A percentile compares a stretch with the other conserved stretches of the same genome.
These are phyloP conservation scores for Conchocele bisecta DNA, from an alignment of 2,888 invertebrate species.

Conservation along the genomic window DNA sequence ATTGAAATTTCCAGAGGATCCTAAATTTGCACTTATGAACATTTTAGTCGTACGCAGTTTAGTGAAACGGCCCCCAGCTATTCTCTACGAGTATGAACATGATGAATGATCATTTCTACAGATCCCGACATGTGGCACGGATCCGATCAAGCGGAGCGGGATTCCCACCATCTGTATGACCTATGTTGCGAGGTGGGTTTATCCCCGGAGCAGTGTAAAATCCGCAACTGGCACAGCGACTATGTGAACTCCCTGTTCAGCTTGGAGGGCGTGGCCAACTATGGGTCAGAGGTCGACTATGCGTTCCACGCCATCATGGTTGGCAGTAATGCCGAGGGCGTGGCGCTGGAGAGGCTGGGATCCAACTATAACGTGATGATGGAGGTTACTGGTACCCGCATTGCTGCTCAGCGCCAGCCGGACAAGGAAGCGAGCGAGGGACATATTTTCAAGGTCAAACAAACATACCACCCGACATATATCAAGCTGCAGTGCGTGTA, in stretches of 20 bases:
- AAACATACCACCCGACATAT: constrained; percentile 52
- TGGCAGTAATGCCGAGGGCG: constrained; percentile 50
- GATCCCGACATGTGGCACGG: constrained; percentile 45
- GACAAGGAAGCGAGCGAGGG: constrained; percentile 18
- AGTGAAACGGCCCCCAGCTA: too few species aligned
- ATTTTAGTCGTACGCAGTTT: too few species aligned
- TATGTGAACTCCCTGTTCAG: constrained; percentile 53
- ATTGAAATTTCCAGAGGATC: too few species aligned
- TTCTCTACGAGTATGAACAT: too few species aligned
- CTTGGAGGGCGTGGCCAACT: constrained; percentile 54
- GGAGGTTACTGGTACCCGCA: constrained; percentile 52
- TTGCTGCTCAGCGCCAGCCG: constrained; percentile 48
- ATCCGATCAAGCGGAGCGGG: constrained; percentile 44
- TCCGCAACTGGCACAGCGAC: constrained; percentile 48
- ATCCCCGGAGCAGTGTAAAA: constrained; percentile 31
- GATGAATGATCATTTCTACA: too few species aligned
- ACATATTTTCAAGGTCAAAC: constrained; percentile 55
- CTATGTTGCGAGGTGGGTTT: constrained; percentile 49
- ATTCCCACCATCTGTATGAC: constrained; percentile 50
- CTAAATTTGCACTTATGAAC: too few species aligned
- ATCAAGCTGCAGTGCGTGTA: constrained; percentile 51
- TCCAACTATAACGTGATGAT: constrained; percentile 56
- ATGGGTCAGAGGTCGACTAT: constrained; percentile 50
- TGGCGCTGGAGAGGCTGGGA: constrained; percentile 45
- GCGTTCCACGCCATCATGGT: constrained; percentile 52